These are phyloP conservation scores for Leptinotarsa lineolata DNA, from an alignment of 1,140 invertebrate genomes.

Conservation along the genomic window DNA sequence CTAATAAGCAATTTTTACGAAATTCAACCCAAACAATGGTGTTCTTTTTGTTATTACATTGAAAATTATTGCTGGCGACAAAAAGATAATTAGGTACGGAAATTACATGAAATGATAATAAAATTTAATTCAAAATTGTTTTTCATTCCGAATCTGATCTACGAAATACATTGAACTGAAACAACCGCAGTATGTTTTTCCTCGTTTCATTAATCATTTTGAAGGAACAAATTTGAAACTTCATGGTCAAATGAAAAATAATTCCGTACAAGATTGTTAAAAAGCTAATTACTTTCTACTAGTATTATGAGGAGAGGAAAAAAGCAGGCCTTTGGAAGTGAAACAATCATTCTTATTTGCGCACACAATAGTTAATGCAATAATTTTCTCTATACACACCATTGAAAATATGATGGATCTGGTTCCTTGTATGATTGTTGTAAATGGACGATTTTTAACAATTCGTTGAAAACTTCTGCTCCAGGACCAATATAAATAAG, in stretches of 20 bases:
- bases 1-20: background rate
- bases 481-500: too few species aligned
- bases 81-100: conserved; percentile 16
- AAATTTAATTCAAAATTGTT: conserved; percentile 14
- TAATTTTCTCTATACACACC: too few species aligned
- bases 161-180: conserved; percentile 18
- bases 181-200: conserved; percentile 13
- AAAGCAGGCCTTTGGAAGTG: background rate
- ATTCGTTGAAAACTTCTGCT: too few species aligned
- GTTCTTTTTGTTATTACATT: conserved; percentile 1
- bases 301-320: background rate
- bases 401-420: too few species aligned
- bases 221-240: conserved; percentile 27
- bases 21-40: background rate
- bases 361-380: too few species aligned
- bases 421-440: too few species aligned
- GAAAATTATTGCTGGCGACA: background rate
- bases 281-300: conserved; percentile 14
- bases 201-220: conserved; percentile 19
- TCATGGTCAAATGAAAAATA: conserved; percentile 30
- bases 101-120: conserved; percentile 24
- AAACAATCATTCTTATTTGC: background rate
- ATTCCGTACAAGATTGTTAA: conserved; percentile 12
- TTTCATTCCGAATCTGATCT: conserved; percentile 1
- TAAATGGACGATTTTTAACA: too few species aligned